phyloP scores from a whole-genome alignment of 2,113 vertebrate genomes.

The Campylorhamphus procurvoides region DNA sequence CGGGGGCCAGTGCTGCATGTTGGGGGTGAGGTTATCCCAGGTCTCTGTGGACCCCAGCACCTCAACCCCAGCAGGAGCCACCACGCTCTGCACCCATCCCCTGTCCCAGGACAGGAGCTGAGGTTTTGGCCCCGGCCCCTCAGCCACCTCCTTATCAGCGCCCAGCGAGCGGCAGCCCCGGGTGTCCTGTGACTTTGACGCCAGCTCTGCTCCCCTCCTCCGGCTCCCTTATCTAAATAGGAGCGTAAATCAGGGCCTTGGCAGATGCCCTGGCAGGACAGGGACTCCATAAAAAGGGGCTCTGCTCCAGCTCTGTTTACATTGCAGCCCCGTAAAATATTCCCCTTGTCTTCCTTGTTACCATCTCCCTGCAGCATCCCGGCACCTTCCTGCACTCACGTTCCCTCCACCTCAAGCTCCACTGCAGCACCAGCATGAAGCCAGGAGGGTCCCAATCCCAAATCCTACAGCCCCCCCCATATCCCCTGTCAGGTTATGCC shows the following conservation, averaged over 20 bases:
- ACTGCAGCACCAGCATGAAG: not conserved
- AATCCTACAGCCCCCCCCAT: not conserved
- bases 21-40: not conserved
- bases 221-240: slow-evolving; percentile 93
- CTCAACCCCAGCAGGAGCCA: not conserved
- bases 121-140: not conserved
- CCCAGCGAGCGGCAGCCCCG: slow-evolving; percentile 76
- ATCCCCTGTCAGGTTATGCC: not conserved
- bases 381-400: not conserved
- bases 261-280: slow-evolving; percentile 83
- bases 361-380: slow-evolving; percentile 72
- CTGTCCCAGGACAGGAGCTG: not conserved
- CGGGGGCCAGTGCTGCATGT: not conserved
- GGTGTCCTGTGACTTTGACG: slow-evolving; percentile 86
- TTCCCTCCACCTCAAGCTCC: not conserved
- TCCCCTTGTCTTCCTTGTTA: slow-evolving; percentile 80
- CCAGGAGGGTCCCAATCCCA: not conserved
- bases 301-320: slow-evolving; percentile 86
- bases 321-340: slow-evolving; percentile 82
- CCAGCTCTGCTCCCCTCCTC: slow-evolving; percentile 83
- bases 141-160: slow-evolving; percentile 65
- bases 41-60: not conserved
- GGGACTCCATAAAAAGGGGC: slow-evolving; percentile 91
- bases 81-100: not conserved
- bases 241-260: slow-evolving; percentile 88